These are phyloP conservation scores for Thysanoteuthis rhombus DNA, from an alignment of 2,888 invertebrate species.

Conservation along the genomic window DNA sequence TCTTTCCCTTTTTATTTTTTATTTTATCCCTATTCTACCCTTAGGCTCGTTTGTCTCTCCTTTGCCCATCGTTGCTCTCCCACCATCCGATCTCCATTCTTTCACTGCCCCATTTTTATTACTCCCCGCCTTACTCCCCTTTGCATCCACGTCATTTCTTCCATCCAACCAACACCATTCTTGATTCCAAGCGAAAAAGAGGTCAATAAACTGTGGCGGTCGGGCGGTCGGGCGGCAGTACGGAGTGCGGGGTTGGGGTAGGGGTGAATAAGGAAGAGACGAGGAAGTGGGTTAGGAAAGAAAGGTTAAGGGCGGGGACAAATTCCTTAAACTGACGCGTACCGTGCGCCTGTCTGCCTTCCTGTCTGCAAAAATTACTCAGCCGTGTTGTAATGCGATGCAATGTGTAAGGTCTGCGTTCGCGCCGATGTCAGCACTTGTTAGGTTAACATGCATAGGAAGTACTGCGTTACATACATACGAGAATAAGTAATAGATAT, in stretches of 20 bases:
- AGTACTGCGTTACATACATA: not conserved
- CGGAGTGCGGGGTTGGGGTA: too few species aligned
- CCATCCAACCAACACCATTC: not conserved
- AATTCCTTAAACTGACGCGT: not conserved
- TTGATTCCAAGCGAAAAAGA: not conserved
- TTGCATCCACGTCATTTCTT: not conserved
- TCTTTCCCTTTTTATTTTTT: too few species aligned
- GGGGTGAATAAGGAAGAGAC: not conserved
- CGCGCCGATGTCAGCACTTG: constrained; percentile 12
- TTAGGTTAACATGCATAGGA: not conserved
- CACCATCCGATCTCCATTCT: too few species aligned
- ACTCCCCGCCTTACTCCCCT: not conserved
- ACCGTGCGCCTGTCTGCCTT: not conserved
- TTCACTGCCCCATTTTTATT: too few species aligned
- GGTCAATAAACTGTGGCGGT: not conserved
- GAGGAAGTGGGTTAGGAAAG: not conserved
- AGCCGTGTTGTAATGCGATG: not conserved
- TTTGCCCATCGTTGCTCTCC: too few species aligned
- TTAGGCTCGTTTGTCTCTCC: too few species aligned
- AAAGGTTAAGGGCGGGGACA: not conserved
- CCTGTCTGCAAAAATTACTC: not conserved
- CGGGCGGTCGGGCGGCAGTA: not conserved
- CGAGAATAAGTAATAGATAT: too few species aligned
- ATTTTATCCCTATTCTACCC: too few species aligned
- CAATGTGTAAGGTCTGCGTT: not conserved